These are phyloP conservation scores for Scaptomyza reducta DNA, from an alignment of 2,888 invertebrate genomes.

Conservation along the genomic window DNA sequence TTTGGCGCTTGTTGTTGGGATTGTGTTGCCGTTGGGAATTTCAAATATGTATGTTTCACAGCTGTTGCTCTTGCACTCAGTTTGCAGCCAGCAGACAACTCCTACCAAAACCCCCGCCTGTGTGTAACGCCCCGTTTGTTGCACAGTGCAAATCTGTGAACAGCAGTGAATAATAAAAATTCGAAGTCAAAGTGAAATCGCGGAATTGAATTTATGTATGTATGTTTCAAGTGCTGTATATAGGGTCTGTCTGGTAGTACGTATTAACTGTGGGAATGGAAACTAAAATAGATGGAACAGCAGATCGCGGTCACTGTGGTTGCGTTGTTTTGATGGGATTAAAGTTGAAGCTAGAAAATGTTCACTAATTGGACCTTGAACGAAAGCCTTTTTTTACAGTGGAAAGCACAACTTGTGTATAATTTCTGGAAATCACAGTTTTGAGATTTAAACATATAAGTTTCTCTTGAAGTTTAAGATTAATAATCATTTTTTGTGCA, in stretches of 20 bases:
- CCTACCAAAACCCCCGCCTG: not conserved
- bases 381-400: not conserved
- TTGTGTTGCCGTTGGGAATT: conserved; percentile 51
- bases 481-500: not conserved
- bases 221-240: conserved; percentile 26
- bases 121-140: conserved; percentile 14
- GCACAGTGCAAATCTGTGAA: conserved; percentile 42
- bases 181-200: conserved; percentile 63
- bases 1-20: not conserved
- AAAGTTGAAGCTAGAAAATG: conserved; percentile 26
- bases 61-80: conserved; percentile 48
- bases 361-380: not conserved
- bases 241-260: conserved; percentile 39
- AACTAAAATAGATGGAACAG: conserved; percentile 18
- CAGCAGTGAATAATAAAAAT: conserved; percentile 45
- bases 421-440: too few relatives aligned
- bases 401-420: too few relatives aligned
- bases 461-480: too few relatives aligned
- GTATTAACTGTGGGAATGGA: conserved; percentile 65
- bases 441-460: too few relatives aligned
- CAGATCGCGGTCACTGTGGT: conserved; percentile 63
- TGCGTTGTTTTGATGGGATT: conserved; percentile 9
- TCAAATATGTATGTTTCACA: conserved; percentile 62
- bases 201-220: conserved; percentile 54
- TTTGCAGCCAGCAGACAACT: conserved; percentile 32